Conservation (phyloP, 35 echinoderm and acorn worm species). For the Nesometra sesokonis region DNA sequence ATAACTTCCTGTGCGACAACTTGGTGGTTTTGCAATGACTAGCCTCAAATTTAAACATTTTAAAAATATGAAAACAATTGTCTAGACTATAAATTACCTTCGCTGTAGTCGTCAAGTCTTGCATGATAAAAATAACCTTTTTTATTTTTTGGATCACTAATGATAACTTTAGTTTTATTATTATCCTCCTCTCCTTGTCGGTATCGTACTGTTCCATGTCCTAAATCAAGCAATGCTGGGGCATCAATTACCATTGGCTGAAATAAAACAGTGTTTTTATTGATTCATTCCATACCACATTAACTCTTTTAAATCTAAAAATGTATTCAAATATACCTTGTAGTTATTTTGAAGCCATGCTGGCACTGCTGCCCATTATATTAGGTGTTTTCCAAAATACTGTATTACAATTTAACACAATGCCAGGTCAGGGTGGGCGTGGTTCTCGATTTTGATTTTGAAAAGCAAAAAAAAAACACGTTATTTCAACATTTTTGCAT, state of each 20-base stretch:
- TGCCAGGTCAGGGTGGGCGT: too few species aligned
- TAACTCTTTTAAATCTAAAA: too few species aligned
- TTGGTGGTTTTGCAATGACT: too few species aligned
- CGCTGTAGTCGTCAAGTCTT: constrained; percentile 90
- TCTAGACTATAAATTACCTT: constrained; percentile 55
- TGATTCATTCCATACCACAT: not conserved
- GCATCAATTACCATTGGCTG: constrained; percentile 83
- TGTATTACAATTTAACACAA: too few species aligned
- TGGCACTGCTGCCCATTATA: not conserved
- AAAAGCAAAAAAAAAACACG: too few species aligned
- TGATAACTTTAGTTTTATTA: constrained; percentile 17
- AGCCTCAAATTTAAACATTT: too few species aligned
- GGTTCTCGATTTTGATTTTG: too few species aligned
- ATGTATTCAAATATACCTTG: too few species aligned
- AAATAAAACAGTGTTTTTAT: not conserved
- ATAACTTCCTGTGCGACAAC: too few species aligned
- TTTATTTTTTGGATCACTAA: constrained; percentile 37
- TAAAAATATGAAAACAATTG: too few species aligned
- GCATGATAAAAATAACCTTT: constrained; percentile 94
- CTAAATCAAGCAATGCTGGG: constrained; percentile 72
- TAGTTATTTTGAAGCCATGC: not conserved
- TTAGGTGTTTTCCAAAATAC: not conserved
- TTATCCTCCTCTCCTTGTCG: constrained; percentile 25
- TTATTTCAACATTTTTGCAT: too few species aligned
- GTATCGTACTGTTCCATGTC: constrained; percentile 82